Base-by-base conservation (phyloP, 1,140 invertebrate genomes). In the Ooceraea biroi region DNA sequence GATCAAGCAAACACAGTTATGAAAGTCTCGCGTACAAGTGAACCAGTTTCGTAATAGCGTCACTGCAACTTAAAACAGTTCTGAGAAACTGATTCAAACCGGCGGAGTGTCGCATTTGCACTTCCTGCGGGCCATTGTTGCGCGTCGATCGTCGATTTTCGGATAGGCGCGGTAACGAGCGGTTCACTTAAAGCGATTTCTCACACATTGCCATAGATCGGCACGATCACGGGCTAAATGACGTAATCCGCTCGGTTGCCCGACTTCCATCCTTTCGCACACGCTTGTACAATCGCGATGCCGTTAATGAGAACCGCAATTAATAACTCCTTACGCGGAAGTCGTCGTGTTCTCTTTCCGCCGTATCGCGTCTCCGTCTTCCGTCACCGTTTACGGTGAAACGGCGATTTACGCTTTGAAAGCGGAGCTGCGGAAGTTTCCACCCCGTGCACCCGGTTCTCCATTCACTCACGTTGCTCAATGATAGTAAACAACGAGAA, bases 281-380 rank as follows among this genome's bases (percentile, higher is more conserved):
- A 63, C 57, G 65, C 5, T 17, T 25, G 36, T 22, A 72, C 73
- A 55, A 86, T 86, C 74, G 60, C 46, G 48, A 63, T 48, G 57
- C 71, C 77, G 83, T 84, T 87, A 87, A 85, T 69, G 63, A 87
- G 83, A 36, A 57, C 46, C n/a, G 77, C 71, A 78, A 87, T 87
- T 87, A 85, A 87, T 83, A 87, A 85, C 36, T 65, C 30, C 44
- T 57, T 65, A 85, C 69, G 57, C 84, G 76, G 77, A 85, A 87
- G 76, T 55, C 55, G 3, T 46, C 52, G 60, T 71, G 27, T n/a
- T 69, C 44, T 84, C 65, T 52, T 66, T 66, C 74, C 61, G 60
- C 52, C 7, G 50, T 27, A 69, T 63, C 52, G 60, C 60, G 14
- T 46, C 61, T 48, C 1, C 25, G 52, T 52, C 48, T 60, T 72